A percentile compares a stretch with the other conserved stretches of the same genome.
Conservation (phyloP, 2,888 invertebrate species). For the Rhagonycha fulva region DNA sequence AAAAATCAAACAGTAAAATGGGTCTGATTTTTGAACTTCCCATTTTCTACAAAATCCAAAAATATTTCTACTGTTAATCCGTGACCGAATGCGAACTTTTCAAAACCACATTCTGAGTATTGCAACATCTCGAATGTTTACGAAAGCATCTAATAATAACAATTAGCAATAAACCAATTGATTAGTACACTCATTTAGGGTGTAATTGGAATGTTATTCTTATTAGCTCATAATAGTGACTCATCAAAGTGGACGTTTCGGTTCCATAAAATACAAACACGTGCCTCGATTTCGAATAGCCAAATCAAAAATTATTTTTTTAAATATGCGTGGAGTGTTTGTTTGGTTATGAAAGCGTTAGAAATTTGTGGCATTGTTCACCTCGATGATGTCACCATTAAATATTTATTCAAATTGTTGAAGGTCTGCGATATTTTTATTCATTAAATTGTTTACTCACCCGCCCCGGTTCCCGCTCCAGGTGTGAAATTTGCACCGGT, state of each 20-base stretch:
- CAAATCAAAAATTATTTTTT: background rate
- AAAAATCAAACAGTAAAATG: too few species aligned
- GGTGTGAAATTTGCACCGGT: background rate
- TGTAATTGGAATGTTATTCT: background rate
- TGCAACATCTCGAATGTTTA: background rate
- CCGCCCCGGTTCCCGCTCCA: background rate
- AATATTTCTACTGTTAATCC: too few species aligned
- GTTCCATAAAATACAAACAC: background rate
- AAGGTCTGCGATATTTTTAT: background rate
- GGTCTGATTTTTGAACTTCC: too few species aligned
- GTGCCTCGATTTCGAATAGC: background rate
- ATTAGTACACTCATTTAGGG: background rate
- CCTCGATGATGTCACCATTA: background rate
- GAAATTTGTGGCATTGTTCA: background rate
- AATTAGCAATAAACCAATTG: background rate
- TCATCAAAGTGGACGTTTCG: background rate
- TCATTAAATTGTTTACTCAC: background rate
- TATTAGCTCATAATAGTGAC: background rate
- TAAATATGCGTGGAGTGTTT: background rate
- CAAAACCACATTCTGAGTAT: background rate
- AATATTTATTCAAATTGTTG: background rate
- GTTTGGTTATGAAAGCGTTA: background rate
- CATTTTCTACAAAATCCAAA: too few species aligned
- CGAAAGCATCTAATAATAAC: background rate
- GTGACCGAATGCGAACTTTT: background rate